Evolutionary conservation across 2,113 vertebrate genomes (phyloP).

Genomic region (Proteles cristata): DNA sequence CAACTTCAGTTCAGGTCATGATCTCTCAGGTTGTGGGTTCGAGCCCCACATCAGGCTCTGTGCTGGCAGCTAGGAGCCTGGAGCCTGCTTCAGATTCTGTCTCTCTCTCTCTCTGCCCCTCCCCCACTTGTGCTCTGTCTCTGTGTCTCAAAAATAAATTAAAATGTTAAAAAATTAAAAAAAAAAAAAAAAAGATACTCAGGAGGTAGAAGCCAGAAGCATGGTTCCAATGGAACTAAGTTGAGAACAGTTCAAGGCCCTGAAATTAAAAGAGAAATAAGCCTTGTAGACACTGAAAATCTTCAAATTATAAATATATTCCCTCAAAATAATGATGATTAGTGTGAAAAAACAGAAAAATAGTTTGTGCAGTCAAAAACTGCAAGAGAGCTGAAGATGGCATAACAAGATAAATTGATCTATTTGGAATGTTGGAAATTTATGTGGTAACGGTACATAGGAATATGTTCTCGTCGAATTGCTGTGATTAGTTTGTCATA

Average conservation of each 20-base stretch:
- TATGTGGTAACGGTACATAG: background rate
- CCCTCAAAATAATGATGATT: background rate
- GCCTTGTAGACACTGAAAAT: background rate
- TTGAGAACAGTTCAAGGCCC: background rate
- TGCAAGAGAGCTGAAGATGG: background rate
- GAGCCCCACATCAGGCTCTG: no score
- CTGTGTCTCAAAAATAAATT: no score
- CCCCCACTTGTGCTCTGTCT: no score
- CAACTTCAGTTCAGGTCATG: no score
- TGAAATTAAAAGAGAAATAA: background rate
- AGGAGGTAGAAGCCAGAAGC: background rate
- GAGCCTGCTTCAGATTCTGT: no score
- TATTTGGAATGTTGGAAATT: background rate
- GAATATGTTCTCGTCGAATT: background rate
- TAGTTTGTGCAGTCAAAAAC: background rate
- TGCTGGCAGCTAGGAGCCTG: no score
- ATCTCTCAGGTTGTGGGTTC: no score
- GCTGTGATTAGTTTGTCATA: no score
- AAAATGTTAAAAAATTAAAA: no score
- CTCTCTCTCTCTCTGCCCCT: no score
- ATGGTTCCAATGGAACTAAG: background rate
- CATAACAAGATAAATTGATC: background rate
- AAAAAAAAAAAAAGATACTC: background rate
- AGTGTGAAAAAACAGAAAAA: background rate
- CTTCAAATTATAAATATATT: background rate